Base-by-base conservation (phyloP, 2,888 invertebrate genomes). In the Pachliopta kotzebuea region DNA sequence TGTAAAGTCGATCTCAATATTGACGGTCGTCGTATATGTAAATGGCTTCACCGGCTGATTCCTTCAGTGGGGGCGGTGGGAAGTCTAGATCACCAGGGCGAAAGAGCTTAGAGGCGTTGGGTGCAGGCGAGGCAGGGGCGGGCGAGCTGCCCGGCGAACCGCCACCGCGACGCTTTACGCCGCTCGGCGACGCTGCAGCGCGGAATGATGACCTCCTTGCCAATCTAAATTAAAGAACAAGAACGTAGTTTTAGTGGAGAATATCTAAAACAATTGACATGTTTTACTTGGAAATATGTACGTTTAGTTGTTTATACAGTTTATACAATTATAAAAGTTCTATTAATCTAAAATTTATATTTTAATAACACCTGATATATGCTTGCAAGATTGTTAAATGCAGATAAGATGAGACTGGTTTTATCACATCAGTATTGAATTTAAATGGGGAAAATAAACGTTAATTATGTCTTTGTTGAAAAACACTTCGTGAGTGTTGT, bases 201-300 rank as follows among this genome's bases (percentile, higher is more conserved):
- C 95, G 93, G 85, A 95, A 94, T 24, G 95, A 94, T 0, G 94
- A 95, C 55, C 95, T 92, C 45, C 95, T 90, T 9, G 96, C 94
- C 77, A 96, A 92, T 72, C 95, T 93, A 57, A 0, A 14, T 8
- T 24, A 37, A 7, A 8, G 4, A 8, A n/a, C n/a, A n/a, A n/a
- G 1, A 2, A 18, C 45, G 18, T n/a, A 45, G n/a, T 18, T n/a
- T n/a, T 45, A n/a, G 45, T 45, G 37, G 0, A 37, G 37, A 11
- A 1, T 37, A 17, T 14, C 37, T 14, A 37, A 26, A 26, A 26
- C 6, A 26, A 37, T 37, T 4, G 37, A 11, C 37, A 37, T 0
- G 11, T 37, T 37, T 37, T 11, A 37, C 37, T 37, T 9, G 11
- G 37, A 37, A 4, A 17, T 1, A 14, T 4, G 4, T 37, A 14